A percentile compares a stretch with the other conserved stretches of the same genome.
phyloP scores from a whole-genome alignment of 2,797 vertebrate species.

The Takifugu rubripes region DNA sequence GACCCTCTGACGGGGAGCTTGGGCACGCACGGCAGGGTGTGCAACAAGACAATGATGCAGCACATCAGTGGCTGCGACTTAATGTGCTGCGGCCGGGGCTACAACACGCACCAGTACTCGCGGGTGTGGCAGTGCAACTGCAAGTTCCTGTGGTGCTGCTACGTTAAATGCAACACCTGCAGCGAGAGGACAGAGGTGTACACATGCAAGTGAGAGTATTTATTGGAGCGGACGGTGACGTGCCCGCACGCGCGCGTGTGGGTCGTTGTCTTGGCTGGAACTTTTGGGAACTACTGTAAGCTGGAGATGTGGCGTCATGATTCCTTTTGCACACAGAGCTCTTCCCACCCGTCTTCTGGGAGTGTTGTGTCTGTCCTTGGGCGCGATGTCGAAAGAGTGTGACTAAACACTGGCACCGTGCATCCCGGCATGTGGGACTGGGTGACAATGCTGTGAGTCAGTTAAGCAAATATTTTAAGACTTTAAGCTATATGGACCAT shows the following conservation, averaged over 20 bases:
- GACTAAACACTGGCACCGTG: conserved; percentile 17
- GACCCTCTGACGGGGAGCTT: conserved; percentile 88
- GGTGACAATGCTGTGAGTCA: conserved; percentile 31
- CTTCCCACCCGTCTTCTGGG: conserved; percentile 39
- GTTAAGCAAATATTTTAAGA: conserved; percentile 33
- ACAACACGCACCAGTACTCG: conserved; percentile 98
- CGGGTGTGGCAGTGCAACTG: conserved; percentile 98
- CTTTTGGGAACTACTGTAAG: conserved; percentile 40
- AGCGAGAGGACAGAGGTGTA: conserved; percentile 97
- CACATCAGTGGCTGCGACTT: conserved; percentile 91
- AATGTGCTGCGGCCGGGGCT: conserved; percentile 97
- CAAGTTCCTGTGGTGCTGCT: conserved; percentile 99
- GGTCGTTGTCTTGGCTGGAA: conserved; percentile 37
- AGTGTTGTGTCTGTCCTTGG: conserved; percentile 18
- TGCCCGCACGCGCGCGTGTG: conserved; percentile 18
- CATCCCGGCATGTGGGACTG: conserved; percentile 18
- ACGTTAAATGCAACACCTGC: conserved; percentile 97
- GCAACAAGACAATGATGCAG: conserved; percentile 91
- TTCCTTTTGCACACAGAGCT: conserved; percentile 65
- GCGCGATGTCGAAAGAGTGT: conserved; percentile 15
- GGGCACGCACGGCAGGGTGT: conserved; percentile 93
- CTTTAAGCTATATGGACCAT: conserved; percentile 57
- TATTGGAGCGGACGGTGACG: conserved; percentile 36
- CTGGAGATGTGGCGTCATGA: conserved; percentile 37
- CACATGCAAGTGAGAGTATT: conserved; percentile 90